phyloP scores from a whole-genome alignment of 2,888 invertebrate species.

The Sarcophaga rosellei region DNA sequence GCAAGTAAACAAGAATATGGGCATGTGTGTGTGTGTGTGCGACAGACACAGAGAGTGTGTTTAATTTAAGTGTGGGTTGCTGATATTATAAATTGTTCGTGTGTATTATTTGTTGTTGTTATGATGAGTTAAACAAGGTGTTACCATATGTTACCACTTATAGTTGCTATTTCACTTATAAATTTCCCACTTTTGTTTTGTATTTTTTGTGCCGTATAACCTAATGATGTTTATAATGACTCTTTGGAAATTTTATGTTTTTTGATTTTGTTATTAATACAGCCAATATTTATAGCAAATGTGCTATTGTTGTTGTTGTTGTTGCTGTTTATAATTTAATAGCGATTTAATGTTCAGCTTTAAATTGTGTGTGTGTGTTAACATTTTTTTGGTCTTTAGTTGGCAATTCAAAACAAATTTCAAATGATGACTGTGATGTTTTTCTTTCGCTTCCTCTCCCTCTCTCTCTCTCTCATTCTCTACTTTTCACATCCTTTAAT shows the following conservation, averaged over 20 bases:
- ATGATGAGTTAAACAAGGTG: constrained; percentile 56
- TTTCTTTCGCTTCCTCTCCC: neutral
- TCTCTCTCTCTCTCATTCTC: neutral
- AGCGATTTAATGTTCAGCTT: constrained; percentile 29
- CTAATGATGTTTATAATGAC: constrained; percentile 68
- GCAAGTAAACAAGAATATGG: neutral
- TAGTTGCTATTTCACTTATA: constrained; percentile 54
- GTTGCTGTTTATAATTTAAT: constrained; percentile 44
- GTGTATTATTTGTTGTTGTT: neutral
- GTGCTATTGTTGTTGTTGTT: neutral
- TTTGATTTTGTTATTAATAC: neutral
- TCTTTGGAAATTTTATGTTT: constrained; percentile 59
- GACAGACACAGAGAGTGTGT: neutral
- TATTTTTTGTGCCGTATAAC: constrained; percentile 11
- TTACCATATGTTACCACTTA: constrained; percentile 68
- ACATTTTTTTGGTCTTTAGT: constrained; percentile 28
- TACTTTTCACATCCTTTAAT: too few species aligned
- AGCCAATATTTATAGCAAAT: constrained; percentile 18
- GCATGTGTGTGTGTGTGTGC: neutral
- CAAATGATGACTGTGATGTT: constrained; percentile 46
- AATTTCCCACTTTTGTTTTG: constrained; percentile 1
- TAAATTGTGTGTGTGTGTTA: too few species aligned
- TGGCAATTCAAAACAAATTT: constrained; percentile 45
- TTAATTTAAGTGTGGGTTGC: constrained; percentile 31
- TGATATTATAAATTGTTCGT: constrained; percentile 46